Evolutionary conservation across 1,140 invertebrate genomes (phyloP).

Genomic region (Brachionus asplanchnoidis): DNA sequence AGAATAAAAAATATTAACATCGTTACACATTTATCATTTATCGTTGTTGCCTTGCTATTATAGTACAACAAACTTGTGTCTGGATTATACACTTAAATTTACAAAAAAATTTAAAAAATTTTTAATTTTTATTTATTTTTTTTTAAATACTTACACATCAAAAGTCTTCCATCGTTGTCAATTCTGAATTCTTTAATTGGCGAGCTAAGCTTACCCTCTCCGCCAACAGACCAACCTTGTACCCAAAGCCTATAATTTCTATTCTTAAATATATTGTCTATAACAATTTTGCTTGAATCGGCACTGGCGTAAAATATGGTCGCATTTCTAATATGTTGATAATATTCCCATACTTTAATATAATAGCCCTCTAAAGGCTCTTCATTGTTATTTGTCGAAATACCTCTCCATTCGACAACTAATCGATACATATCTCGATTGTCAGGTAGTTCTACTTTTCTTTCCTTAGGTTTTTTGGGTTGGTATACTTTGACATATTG

Average conservation of each 20-base stretch:
- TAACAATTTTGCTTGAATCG: not conserved
- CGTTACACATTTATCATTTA: not conserved
- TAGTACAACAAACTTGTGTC: slow-evolving; percentile 37
- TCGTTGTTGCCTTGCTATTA: not conserved
- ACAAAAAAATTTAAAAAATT: not conserved
- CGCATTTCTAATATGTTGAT: slow-evolving; percentile 39
- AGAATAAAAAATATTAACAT: not conserved
- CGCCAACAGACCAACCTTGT: slow-evolving; percentile 83
- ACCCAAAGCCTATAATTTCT: slow-evolving; percentile 65
- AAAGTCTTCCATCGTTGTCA: slow-evolving; percentile 24
- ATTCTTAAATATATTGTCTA: slow-evolving; percentile 39
- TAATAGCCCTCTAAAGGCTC: slow-evolving; percentile 82
- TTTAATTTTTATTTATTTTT: not conserved
- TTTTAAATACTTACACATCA: not conserved
- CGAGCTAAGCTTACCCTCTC: slow-evolving; percentile 90
- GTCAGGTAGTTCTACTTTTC: slow-evolving; percentile 40
- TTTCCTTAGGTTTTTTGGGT: slow-evolving; percentile 26
- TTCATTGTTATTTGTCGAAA: slow-evolving; percentile 70
- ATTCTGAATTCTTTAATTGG: slow-evolving; percentile 70
- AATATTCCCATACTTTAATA: slow-evolving; percentile 42
- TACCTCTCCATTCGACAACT: slow-evolving; percentile 82
- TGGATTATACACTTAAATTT: slow-evolving; percentile 31
- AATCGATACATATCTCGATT: slow-evolving; percentile 53
- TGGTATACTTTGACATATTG: slow-evolving; percentile 73
- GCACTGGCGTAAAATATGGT: slow-evolving; percentile 11